phyloP scores from a whole-genome alignment of 2,797 vertebrate genomes.

The Salarias fasciatus region DNA sequence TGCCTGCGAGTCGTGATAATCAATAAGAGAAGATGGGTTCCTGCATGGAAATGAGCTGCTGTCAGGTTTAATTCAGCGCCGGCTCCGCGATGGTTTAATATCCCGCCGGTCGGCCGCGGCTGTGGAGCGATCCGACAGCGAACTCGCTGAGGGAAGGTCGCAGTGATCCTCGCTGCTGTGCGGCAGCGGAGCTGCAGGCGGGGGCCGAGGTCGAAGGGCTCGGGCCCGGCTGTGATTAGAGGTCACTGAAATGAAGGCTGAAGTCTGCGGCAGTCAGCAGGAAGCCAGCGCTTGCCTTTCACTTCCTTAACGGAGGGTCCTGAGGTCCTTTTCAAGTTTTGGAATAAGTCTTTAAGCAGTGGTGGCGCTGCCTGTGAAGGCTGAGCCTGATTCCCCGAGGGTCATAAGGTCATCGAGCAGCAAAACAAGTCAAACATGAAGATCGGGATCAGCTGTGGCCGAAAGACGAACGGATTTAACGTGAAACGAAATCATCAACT shows the following conservation, averaged over 20 bases:
- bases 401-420: too few relatives aligned
- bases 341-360: too few relatives aligned
- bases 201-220: not conserved
- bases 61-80: slow-evolving; percentile 19
- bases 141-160: not conserved
- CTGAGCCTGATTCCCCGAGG: too few relatives aligned
- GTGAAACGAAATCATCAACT: too few relatives aligned
- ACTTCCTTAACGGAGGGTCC: too few relatives aligned
- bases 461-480: too few relatives aligned
- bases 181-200: not conserved
- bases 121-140: too few relatives aligned
- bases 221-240: not conserved
- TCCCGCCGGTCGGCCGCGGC: not conserved
- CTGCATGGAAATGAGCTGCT: slow-evolving; percentile 19
- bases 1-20: slow-evolving; percentile 10
- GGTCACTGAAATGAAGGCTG: not conserved
- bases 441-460: too few relatives aligned
- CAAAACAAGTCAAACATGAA: too few relatives aligned
- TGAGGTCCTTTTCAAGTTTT: too few relatives aligned
- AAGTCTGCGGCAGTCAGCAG: not conserved
- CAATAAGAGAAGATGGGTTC: slow-evolving; percentile 24
- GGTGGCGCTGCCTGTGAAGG: too few relatives aligned
- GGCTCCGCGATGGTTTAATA: slow-evolving; percentile 20
- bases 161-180: too few relatives aligned
- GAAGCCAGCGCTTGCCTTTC: not conserved